Conservation (phyloP, 1,140 invertebrate species). For the Musca domestica region DNA sequence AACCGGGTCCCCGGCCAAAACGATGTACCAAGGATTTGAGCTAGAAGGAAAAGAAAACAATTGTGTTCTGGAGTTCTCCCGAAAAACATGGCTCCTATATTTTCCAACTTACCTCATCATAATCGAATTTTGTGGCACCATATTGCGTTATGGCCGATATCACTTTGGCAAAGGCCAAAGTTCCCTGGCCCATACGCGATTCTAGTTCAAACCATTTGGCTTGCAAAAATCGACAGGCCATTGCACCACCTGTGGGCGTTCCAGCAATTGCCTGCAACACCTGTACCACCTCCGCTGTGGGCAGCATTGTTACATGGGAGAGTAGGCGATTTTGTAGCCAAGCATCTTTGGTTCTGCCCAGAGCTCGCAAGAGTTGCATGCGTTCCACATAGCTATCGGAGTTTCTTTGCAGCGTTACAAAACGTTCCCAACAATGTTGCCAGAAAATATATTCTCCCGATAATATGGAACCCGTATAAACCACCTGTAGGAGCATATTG, state of each 20-base stretch:
- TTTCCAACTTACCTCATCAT: slow-evolving; percentile 61
- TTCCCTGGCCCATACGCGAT: slow-evolving; percentile 65
- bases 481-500: slow-evolving; percentile 35
- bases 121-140: slow-evolving; percentile 70
- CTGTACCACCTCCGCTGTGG: slow-evolving; percentile 66
- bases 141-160: slow-evolving; percentile 69
- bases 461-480: slow-evolving; percentile 51
- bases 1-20: slow-evolving; percentile 51
- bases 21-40: slow-evolving; percentile 51
- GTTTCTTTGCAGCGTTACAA: slow-evolving; percentile 57
- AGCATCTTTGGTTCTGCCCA: slow-evolving; percentile 67
- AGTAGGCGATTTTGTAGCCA: slow-evolving; percentile 72
- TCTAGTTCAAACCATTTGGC: slow-evolving; percentile 70
- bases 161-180: slow-evolving; percentile 67
- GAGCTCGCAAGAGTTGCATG: slow-evolving; percentile 64
- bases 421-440: slow-evolving; percentile 71
- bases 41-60: slow-evolving; percentile 25
- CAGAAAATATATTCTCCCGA: slow-evolving; percentile 72
- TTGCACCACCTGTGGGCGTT: slow-evolving; percentile 66
- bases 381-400: slow-evolving; percentile 66
- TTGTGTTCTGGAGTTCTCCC: no score
- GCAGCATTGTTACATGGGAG: slow-evolving; percentile 64
- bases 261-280: slow-evolving; percentile 67
- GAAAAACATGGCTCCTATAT: no score
- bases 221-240: slow-evolving; percentile 74